phyloP scores from a whole-genome alignment of 30 jellyfish, hydroid and myxozoan species.

The Mastigias papua region DNA sequence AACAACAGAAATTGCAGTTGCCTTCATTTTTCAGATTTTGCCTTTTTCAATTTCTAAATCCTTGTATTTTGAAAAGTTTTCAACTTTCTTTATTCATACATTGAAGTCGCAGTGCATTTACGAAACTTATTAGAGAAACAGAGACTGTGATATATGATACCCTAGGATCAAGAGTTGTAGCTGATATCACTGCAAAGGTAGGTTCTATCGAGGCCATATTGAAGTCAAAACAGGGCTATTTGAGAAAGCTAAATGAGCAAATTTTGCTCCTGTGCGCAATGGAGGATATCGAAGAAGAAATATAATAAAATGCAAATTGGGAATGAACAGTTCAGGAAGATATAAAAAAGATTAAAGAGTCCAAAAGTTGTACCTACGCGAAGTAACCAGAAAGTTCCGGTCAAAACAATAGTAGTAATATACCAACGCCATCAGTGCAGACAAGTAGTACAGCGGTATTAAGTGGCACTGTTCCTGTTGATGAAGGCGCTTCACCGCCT shows the following conservation, averaged over 20 bases:
- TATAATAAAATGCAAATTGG: neutral
- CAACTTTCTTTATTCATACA: too few relatives aligned
- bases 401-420: too few relatives aligned
- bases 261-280: neutral
- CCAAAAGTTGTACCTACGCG: neutral
- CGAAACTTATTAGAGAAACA: neutral
- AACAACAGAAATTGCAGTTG: too few relatives aligned
- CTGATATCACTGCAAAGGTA: neutral
- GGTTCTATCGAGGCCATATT: neutral
- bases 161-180: neutral
- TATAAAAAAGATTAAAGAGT: neutral
- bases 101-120: neutral
- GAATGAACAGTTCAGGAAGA: neutral
- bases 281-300: neutral
- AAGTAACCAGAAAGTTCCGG: too few relatives aligned
- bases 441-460: too few relatives aligned
- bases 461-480: too few relatives aligned
- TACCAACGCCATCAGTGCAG: too few relatives aligned
- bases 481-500: too few relatives aligned
- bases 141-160: neutral
- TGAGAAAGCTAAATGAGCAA: neutral
- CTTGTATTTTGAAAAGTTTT: too few relatives aligned
- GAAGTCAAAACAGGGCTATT: neutral
- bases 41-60: too few relatives aligned
- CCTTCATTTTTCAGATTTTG: too few relatives aligned